Evolutionary conservation across 2,113 vertebrate genomes (phyloP).

Genomic region (Pachypanchax playfairii): DNA sequence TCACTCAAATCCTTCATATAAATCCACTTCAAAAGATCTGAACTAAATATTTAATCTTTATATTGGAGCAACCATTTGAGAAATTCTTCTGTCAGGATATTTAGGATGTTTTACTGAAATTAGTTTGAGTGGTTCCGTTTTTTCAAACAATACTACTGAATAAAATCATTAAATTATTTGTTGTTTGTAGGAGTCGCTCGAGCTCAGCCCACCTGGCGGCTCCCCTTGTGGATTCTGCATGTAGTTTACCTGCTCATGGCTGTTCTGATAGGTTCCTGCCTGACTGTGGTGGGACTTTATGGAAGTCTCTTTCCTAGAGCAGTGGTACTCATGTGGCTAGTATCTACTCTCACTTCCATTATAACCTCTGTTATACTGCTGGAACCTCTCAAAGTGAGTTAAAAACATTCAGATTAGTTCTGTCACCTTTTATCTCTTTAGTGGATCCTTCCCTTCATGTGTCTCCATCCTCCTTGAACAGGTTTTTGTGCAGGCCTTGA

Average conservation of each 20-base stretch:
- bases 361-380: slow-evolving; percentile 78
- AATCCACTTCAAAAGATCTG: too few relatives aligned
- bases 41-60: too few relatives aligned
- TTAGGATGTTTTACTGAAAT: too few relatives aligned
- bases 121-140: not conserved
- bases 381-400: slow-evolving; percentile 79
- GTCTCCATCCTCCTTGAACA: slow-evolving; percentile 27
- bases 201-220: slow-evolving; percentile 51
- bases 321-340: slow-evolving; percentile 80
- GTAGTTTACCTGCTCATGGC: slow-evolving; percentile 71
- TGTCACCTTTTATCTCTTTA: not conserved
- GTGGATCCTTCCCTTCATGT: not conserved
- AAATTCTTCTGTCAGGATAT: too few relatives aligned
- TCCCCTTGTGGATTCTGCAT: slow-evolving; percentile 73
- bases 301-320: slow-evolving; percentile 71
- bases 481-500: slow-evolving; percentile 77
- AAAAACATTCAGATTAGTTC: not conserved
- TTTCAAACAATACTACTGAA: not conserved
- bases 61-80: too few relatives aligned
- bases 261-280: slow-evolving; percentile 64
- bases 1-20: too few relatives aligned
- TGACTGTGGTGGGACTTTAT: slow-evolving; percentile 76
- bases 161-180: not conserved
- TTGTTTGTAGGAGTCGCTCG: slow-evolving; percentile 72
- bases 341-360: slow-evolving; percentile 73